Conservation (phyloP, 2,888 invertebrate species). For the Cephalotes varians region DNA sequence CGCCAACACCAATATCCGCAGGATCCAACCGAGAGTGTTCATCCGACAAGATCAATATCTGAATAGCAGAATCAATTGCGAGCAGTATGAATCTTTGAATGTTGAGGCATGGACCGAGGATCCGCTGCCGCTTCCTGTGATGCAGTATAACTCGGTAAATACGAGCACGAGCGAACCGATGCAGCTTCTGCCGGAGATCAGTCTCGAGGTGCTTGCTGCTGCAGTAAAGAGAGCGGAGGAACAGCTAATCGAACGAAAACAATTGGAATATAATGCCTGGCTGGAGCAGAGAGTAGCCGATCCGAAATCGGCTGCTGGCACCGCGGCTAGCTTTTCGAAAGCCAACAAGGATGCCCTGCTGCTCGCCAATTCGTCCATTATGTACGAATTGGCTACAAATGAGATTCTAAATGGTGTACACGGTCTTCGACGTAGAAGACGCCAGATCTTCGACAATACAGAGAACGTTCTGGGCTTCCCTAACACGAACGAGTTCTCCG, state of each 20-base stretch:
- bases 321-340: conserved; percentile 96
- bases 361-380: conserved; percentile 94
- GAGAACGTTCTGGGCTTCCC: conserved; percentile 87
- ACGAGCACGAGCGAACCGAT: conserved; percentile 44
- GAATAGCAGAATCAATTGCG: conserved; percentile 91
- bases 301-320: conserved; percentile 94
- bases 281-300: conserved; percentile 88
- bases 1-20: conserved; percentile 89
- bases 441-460: conserved; percentile 90
- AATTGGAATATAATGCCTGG: conserved; percentile 94
- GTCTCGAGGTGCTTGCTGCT: conserved; percentile 90
- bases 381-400: conserved; percentile 95
- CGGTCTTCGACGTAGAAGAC: conserved; percentile 87
- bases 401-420: conserved; percentile 91
- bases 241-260: conserved; percentile 91
- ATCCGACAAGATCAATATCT: conserved; percentile 94
- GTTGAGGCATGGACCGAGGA: conserved; percentile 91
- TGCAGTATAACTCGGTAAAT: conserved; percentile 74
- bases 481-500: conserved; percentile 89
- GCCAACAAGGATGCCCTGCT: conserved; percentile 94
- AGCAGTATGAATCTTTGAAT: conserved; percentile 90
- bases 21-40: conserved; percentile 95
- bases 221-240: conserved; percentile 93
- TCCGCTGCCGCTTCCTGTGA: conserved; percentile 67
- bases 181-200: conserved; percentile 88